Evolutionary conservation across 2,113 vertebrate genomes (phyloP).

Genomic region (Cervus canadensis): DNA sequence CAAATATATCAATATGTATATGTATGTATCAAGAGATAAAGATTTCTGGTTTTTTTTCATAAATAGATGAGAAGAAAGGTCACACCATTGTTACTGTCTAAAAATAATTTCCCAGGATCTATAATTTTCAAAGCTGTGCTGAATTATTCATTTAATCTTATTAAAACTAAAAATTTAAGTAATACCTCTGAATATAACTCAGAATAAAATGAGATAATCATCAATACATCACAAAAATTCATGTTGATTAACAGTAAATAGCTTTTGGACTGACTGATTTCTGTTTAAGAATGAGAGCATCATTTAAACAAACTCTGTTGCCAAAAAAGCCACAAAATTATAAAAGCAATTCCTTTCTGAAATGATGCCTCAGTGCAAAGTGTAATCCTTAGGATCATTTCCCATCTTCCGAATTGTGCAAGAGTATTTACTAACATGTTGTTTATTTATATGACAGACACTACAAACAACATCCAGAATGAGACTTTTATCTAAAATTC

Average conservation of each 20-base stretch:
- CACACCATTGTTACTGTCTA: slow-evolving; percentile 31
- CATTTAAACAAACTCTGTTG: neutral
- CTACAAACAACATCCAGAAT: neutral
- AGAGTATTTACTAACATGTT: neutral
- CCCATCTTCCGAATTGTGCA: slow-evolving; percentile 26
- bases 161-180: slow-evolving; percentile 60
- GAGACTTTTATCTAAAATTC: slow-evolving; percentile 22
- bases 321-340: slow-evolving; percentile 1
- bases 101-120: slow-evolving; percentile 45
- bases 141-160: slow-evolving; percentile 64
- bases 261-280: slow-evolving; percentile 37
- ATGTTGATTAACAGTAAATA: slow-evolving; percentile 41
- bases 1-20: neutral
- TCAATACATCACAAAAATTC: slow-evolving; percentile 50
- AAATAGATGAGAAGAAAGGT: neutral
- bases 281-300: neutral
- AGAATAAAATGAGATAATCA: slow-evolving; percentile 55
- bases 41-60: neutral
- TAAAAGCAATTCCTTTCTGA: neutral
- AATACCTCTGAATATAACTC: slow-evolving; percentile 42
- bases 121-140: neutral
- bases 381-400: slow-evolving; percentile 8
- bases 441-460: slow-evolving; percentile 15
- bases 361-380: neutral
- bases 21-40: neutral